Evolutionary conservation across 2,888 invertebrate genomes (phyloP).

Genomic region (Trypoxylon attenuatum): DNA sequence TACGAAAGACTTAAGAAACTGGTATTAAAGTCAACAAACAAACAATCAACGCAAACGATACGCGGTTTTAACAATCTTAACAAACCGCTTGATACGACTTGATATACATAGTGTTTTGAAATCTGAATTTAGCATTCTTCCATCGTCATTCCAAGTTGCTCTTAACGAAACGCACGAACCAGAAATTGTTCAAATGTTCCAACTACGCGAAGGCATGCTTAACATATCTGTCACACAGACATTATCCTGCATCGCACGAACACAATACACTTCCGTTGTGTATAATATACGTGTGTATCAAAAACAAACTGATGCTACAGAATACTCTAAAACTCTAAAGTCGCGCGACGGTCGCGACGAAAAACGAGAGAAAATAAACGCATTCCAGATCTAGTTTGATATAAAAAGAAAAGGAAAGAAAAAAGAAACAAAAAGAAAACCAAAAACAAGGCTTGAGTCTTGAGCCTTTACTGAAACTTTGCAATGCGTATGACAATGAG

Average conservation of each 20-base stretch:
- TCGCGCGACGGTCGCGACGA: background rate
- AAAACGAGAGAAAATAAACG: background rate
- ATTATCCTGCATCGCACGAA: constrained; percentile 57
- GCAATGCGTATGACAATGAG: too few species aligned
- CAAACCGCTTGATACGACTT: background rate
- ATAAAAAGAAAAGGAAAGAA: background rate
- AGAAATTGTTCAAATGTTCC: constrained; percentile 48
- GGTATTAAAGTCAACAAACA: constrained; percentile 23
- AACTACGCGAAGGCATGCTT: constrained; percentile 59
- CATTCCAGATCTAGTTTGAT: too few species aligned
- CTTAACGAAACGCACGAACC: constrained; percentile 37
- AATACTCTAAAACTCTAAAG: constrained; percentile 33
- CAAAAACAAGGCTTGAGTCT: background rate
- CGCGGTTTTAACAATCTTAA: background rate
- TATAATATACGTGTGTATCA: too few species aligned
- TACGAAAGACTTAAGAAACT: background rate
- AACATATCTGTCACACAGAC: constrained; percentile 52
- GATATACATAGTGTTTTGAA: constrained; percentile 14
- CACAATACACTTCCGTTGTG: constrained; percentile 55
- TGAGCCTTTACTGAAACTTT: too few species aligned
- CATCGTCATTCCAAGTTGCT: constrained; percentile 61
- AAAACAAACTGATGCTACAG: constrained; percentile 43
- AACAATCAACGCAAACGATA: constrained; percentile 11
- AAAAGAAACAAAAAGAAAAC: background rate
- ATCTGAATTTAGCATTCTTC: constrained; percentile 49